These are phyloP conservation scores for Eueremaeus valkanovi DNA, from an alignment of 2,888 invertebrate species.

Conservation along the genomic window DNA sequence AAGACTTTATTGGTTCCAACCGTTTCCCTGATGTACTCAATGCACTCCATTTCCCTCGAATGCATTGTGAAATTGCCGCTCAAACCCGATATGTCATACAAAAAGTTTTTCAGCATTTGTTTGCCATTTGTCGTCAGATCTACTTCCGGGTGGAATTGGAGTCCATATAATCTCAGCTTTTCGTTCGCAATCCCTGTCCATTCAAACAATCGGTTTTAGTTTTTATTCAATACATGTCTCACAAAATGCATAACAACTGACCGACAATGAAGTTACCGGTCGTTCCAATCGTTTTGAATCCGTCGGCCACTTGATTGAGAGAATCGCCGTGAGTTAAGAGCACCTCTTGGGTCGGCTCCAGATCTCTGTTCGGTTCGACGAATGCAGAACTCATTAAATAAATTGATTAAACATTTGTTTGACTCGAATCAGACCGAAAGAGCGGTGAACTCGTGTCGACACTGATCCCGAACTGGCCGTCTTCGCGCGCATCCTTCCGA, in stretches of 20 bases:
- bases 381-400: background rate
- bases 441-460: constrained; percentile 81
- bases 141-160: constrained; percentile 99
- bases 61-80: constrained; percentile 82
- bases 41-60: constrained; percentile 79
- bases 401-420: constrained; percentile 19
- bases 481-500: constrained; percentile 81
- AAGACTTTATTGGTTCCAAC: constrained; percentile 90
- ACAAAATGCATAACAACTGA: constrained; percentile 37
- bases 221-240: background rate
- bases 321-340: constrained; percentile 96
- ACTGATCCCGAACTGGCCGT: constrained; percentile 85
- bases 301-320: constrained; percentile 82
- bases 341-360: constrained; percentile 81
- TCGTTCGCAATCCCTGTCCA: constrained; percentile 78
- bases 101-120: constrained; percentile 87
- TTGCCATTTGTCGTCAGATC: constrained; percentile 88
- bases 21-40: constrained; percentile 81
- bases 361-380: constrained; percentile 61
- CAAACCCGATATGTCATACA: constrained; percentile 83
- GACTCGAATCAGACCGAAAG: constrained; percentile 64
- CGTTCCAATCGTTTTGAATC: constrained; percentile 78
- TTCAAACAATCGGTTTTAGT: constrained; percentile 30
- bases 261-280: constrained; percentile 72
- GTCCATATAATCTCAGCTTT: constrained; percentile 81